A percentile compares a stretch with the other conserved stretches of the same genome.
Evolutionary conservation across 2,888 invertebrate species (phyloP).

Genomic region (Caenorhabditis uteleia): DNA sequence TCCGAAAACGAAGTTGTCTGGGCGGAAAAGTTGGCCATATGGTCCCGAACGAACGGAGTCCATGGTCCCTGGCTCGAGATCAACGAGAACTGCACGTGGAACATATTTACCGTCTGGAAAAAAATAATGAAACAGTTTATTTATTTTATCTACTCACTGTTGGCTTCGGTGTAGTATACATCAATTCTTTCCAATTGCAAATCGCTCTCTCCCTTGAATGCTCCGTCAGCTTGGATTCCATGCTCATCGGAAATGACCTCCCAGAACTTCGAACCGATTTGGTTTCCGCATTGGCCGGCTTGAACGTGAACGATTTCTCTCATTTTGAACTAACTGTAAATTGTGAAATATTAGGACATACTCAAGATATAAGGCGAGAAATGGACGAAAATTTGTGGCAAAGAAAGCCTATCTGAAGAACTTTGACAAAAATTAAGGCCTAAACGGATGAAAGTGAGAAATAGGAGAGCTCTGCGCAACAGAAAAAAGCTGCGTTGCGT

Average conservation of each 20-base stretch:
- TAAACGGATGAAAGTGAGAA: too few species aligned
- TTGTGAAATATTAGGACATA: too few species aligned
- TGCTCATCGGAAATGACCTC: constrained; percentile 66
- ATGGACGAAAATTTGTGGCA: too few species aligned
- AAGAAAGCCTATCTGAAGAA: too few species aligned
- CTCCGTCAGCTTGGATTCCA: constrained; percentile 63
- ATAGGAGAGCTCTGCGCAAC: too few species aligned
- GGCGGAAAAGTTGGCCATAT: constrained; percentile 89
- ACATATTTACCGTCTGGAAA: constrained; percentile 85
- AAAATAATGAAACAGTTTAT: neutral
- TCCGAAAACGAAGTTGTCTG: constrained; percentile 90
- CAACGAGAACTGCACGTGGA: constrained; percentile 89
- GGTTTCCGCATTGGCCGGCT: constrained; percentile 93
- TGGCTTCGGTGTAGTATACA: constrained; percentile 81
- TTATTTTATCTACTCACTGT: constrained; percentile 25
- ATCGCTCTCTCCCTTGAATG: constrained; percentile 77
- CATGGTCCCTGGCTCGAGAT: constrained; percentile 96
- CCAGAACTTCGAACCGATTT: constrained; percentile 82
- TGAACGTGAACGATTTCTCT: constrained; percentile 95
- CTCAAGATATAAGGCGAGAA: too few species aligned
- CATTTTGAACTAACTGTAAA: too few species aligned
- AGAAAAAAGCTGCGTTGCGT: too few species aligned
- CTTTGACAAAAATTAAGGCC: too few species aligned
- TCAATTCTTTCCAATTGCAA: constrained; percentile 86
- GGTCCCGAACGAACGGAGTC: constrained; percentile 92